Percentiles rank a stretch among this genome's conserved stretches.
Conservation (phyloP, 2,113 vertebrate species). For the Strigops habroptila region DNA sequence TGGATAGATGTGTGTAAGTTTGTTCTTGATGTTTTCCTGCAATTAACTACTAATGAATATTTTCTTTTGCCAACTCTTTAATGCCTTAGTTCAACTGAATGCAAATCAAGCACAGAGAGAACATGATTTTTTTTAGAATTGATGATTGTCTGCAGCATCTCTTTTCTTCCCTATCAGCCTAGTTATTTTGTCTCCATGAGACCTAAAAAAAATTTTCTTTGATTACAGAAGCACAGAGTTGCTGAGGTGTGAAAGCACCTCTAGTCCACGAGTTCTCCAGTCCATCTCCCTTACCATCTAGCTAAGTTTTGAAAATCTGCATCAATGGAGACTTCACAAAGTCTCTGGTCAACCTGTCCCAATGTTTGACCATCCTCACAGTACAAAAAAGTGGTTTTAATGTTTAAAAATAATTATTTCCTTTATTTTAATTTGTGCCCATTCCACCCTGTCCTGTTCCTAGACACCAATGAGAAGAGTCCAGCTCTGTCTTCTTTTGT, state of each 20-base stretch:
- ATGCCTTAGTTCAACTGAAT: neutral
- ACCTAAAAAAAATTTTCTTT: neutral
- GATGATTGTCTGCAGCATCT: neutral
- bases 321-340: neutral
- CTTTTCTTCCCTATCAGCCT: neutral
- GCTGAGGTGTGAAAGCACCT: neutral
- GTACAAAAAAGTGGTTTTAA: neutral
- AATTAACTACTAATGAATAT: neutral
- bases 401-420: neutral
- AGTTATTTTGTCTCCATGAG: neutral
- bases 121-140: neutral
- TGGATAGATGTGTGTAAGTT: neutral
- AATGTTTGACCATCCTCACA: neutral
- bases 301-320: neutral
- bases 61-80: constrained; percentile 4
- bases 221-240: neutral
- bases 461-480: neutral
- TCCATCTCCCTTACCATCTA: neutral
- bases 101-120: neutral
- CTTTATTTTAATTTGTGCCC: neutral
- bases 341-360: neutral
- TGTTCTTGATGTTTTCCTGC: constrained; percentile 24
- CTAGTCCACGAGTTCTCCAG: neutral
- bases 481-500: neutral
- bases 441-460: neutral